Evolutionary conservation across 1,140 invertebrate genomes (phyloP).

Genomic region (Magallana gigas): DNA sequence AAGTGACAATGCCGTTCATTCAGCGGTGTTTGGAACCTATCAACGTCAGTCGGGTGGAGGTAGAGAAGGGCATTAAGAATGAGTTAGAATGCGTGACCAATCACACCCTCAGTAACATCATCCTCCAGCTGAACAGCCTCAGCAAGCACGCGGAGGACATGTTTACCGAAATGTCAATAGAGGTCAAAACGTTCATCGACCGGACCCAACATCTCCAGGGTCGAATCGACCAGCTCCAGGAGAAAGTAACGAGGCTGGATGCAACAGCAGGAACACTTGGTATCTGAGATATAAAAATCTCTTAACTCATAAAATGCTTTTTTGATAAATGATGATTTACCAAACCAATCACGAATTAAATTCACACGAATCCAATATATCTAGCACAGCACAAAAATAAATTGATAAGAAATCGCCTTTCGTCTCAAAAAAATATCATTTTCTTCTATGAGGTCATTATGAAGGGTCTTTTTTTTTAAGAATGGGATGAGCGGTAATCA

Average conservation of each 20-base stretch:
- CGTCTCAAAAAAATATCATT: too few relatives aligned
- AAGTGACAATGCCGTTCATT: slow-evolving; percentile 89
- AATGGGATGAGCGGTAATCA: too few relatives aligned
- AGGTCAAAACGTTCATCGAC: slow-evolving; percentile 90
- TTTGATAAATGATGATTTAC: too few relatives aligned
- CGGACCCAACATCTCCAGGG: slow-evolving; percentile 93
- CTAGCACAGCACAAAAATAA: too few relatives aligned
- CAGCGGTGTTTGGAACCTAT: slow-evolving; percentile 96
- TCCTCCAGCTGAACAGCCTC: slow-evolving; percentile 91
- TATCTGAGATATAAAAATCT: too few relatives aligned
- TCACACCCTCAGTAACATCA: slow-evolving; percentile 96
- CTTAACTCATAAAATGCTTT: too few relatives aligned
- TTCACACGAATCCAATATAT: too few relatives aligned
- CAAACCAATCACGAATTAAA: too few relatives aligned
- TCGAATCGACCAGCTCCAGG: slow-evolving; percentile 93
- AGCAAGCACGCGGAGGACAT: slow-evolving; percentile 98
- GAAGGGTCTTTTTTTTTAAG: too few relatives aligned
- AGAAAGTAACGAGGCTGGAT: slow-evolving; percentile 97
- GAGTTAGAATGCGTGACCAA: slow-evolving; percentile 98
- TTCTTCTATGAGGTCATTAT: too few relatives aligned
- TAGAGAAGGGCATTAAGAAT: slow-evolving; percentile 89
- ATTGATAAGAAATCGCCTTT: too few relatives aligned
- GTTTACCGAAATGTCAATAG: slow-evolving; percentile 94
- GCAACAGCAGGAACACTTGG: slow-evolving; percentile 96
- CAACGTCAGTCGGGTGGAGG: slow-evolving; percentile 92